These are phyloP conservation scores for Murina feae DNA, from an alignment of 2,113 vertebrate species.

Conservation along the genomic window DNA sequence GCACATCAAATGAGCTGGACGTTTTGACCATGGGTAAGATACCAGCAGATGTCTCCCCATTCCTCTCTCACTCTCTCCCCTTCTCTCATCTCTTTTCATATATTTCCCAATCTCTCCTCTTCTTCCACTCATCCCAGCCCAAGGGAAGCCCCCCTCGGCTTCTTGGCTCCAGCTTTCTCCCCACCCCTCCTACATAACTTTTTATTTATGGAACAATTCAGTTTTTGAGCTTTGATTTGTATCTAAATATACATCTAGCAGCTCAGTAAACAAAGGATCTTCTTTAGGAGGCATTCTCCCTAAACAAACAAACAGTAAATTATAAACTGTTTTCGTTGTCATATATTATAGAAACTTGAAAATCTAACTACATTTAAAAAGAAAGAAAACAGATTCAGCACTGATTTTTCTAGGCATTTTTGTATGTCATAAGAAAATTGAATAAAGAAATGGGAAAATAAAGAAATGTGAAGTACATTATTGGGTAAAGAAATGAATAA, in stretches of 20 bases:
- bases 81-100: neutral
- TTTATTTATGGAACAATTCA: neutral
- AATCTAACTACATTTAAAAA: neutral
- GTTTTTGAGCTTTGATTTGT: neutral
- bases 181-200: accelerated
- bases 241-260: neutral
- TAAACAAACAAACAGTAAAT: neutral
- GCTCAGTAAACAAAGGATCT: neutral
- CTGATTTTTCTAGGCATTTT: neutral
- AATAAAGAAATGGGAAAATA: neutral
- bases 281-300: neutral
- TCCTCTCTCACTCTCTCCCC: neutral
- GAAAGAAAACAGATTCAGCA: neutral
- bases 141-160: neutral
- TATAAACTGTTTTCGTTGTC: neutral
- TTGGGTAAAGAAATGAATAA: neutral
- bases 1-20: neutral
- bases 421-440: neutral
- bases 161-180: neutral
- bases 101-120: neutral
- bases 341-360: neutral
- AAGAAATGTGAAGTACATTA: neutral
- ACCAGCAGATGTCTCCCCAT: neutral
- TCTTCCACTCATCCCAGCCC: neutral
- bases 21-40: neutral